Conservation (phyloP, 2,797 vertebrate genomes). For the Phrynocephalus forsythii region DNA sequence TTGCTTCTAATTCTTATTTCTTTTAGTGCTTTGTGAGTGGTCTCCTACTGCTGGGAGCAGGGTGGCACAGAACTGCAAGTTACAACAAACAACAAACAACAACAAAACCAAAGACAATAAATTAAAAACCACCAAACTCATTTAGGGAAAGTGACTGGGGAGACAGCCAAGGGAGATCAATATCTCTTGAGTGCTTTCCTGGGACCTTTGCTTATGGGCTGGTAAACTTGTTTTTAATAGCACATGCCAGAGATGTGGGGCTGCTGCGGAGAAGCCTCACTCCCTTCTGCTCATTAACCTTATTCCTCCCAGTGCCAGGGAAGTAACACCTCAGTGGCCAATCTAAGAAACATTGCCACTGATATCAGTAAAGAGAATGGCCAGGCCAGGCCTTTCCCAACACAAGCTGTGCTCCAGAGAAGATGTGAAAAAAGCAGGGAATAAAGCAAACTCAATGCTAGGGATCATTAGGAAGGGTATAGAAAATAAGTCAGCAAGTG, state of each 20-base stretch:
- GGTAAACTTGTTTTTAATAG: too few species aligned
- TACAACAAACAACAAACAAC: background rate
- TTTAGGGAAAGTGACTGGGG: background rate
- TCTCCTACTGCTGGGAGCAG: too few species aligned
- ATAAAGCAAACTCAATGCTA: too few species aligned
- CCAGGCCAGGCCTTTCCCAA: too few species aligned
- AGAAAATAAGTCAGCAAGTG: too few species aligned
- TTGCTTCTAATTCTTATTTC: too few species aligned
- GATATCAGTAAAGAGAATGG: background rate
- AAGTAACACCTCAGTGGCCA: background rate
- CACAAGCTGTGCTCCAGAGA: too few species aligned
- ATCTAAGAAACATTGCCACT: background rate
- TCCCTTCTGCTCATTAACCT: background rate
- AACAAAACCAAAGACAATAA: background rate
- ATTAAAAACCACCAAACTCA: background rate
- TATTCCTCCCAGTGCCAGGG: background rate
- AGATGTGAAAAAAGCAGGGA: too few species aligned
- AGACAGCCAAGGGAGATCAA: background rate
- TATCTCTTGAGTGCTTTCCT: background rate
- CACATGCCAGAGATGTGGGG: background rate
- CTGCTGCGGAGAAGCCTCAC: background rate
- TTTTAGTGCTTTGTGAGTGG: too few species aligned
- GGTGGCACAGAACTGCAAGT: background rate
- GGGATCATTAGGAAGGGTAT: too few species aligned
- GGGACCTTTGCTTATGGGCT: background rate